A percentile compares a stretch with the other conserved stretches of the same genome.
These are phyloP conservation scores for Coregonus clupeaformis DNA, from an alignment of 2,113 vertebrate genomes.

Conservation along the genomic window DNA sequence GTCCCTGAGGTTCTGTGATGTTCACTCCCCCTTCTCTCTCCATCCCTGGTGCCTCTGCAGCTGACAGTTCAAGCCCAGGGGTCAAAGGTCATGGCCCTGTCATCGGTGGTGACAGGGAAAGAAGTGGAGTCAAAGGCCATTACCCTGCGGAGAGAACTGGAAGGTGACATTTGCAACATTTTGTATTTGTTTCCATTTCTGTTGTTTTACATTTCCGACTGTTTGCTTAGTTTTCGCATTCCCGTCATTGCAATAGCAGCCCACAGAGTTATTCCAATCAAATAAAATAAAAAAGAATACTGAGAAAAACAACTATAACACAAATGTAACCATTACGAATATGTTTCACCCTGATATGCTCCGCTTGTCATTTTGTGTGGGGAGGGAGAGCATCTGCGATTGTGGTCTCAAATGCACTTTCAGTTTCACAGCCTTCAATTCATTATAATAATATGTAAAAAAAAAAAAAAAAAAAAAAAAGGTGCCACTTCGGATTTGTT, in stretches of 20 bases:
- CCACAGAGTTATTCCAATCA: neutral
- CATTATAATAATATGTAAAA: neutral
- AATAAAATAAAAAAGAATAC: neutral
- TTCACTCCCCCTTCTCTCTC: no score
- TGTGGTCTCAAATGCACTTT: neutral
- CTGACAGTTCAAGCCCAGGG: conserved; percentile 62
- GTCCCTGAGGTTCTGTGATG: no score
- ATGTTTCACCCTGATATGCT: conserved; percentile 2
- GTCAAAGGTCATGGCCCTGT: conserved; percentile 64
- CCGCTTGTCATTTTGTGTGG: neutral
- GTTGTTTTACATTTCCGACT: neutral
- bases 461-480: no score
- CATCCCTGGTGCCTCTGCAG: conserved; percentile 39
- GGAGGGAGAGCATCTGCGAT: neutral
- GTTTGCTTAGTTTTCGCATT: neutral
- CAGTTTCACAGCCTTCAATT: neutral
- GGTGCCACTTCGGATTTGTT: no score
- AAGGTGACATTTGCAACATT: conserved; percentile 66
- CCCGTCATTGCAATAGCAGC: no score
- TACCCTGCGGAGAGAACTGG: conserved; percentile 72
- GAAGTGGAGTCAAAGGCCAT: conserved; percentile 65
- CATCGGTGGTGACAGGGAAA: conserved; percentile 72
- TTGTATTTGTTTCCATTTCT: neutral
- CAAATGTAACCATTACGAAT: neutral
- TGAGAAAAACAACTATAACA: neutral